Base-by-base conservation (phyloP, 2,888 invertebrate genomes). In the Molanna angustata region DNA sequence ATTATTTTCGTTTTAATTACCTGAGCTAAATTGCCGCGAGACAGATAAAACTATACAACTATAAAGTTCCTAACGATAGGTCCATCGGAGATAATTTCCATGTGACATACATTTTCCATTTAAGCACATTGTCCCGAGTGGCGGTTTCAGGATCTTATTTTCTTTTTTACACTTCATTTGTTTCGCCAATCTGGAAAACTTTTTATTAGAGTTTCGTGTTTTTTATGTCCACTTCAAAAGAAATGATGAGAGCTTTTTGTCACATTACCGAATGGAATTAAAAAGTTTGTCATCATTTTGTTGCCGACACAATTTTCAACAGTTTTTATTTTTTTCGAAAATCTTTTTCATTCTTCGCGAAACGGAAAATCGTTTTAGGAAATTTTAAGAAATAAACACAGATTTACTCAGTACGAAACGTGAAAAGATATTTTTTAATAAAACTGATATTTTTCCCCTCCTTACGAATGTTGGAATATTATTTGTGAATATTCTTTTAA, bases 171-270 rank as follows among this genome's bases (percentile, higher is more conserved):
- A 57, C 54, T 57, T 57, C 57, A 57, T 57, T 51, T 51, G 57
- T 54, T 54, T 49, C 39, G 27, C 45, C 41, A 54, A 45, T 44
- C 45, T 18, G 49, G 21, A 14, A 22, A 53, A 54, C 39, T 35
- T 55, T 55, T 55, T 55, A 55, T 58, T 55, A 46, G 50, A 58
- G 55, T 55, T 58, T 47, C 47, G 27, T 47, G 46, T 52, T 56
- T 56, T 55, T 52, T 55, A 45, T 54, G 43, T 54, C 47, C 55
- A 46, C 51, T 55, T 49, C 40, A 43, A 18, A 47, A 39, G 52
- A 55, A 55, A 55, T 52, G 47, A 58, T 55, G 55, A 58, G 55
- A 58, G 58, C 55, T 55, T 58, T 58, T 55, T 52, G 52, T 58
- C 52, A 58, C 50, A 55, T 52, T 58, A 52, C 54, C 21, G 50